A percentile compares a stretch with the other conserved stretches of the same genome.
Evolutionary conservation across 2,888 invertebrate genomes (phyloP).

Genomic region (Aleiodes leptofemur): DNA sequence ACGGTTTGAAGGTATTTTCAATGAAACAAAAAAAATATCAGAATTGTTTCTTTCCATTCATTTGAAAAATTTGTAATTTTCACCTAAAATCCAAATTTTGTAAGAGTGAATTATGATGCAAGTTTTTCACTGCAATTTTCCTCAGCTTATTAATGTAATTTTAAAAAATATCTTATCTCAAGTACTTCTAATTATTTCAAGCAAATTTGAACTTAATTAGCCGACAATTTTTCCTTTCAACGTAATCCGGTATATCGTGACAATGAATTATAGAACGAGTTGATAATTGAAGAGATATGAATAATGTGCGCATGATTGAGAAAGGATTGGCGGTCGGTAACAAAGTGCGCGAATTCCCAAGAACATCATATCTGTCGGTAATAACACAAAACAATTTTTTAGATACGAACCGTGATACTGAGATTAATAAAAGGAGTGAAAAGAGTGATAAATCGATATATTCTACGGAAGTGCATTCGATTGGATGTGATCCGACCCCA

Average conservation of each 20-base stretch:
- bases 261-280: neutral
- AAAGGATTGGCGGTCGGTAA: slow-evolving; percentile 42
- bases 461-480: slow-evolving; percentile 36
- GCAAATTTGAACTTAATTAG: neutral
- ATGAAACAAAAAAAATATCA: too few relatives aligned
- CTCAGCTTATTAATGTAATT: too few relatives aligned
- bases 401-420: neutral
- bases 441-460: slow-evolving; percentile 33
- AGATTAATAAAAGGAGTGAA: neutral
- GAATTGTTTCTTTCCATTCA: too few relatives aligned
- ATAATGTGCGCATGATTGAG: slow-evolving; percentile 29
- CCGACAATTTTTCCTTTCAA: neutral
- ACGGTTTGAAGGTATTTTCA: too few relatives aligned
- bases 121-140: too few relatives aligned
- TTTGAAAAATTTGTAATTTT: too few relatives aligned
- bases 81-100: too few relatives aligned
- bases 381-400: slow-evolving; percentile 7
- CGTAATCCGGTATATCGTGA: neutral
- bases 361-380: slow-evolving; percentile 45
- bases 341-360: slow-evolving; percentile 28
- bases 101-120: too few relatives aligned
- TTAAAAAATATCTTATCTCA: too few relatives aligned
- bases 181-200: too few relatives aligned
- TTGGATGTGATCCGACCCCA: slow-evolving; percentile 39
- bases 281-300: slow-evolving; percentile 10